A percentile compares a stretch with the other conserved stretches of the same genome.
These are phyloP conservation scores for Mirounga angustirostris DNA, from an alignment of 2,113 vertebrate species.

Conservation along the genomic window DNA sequence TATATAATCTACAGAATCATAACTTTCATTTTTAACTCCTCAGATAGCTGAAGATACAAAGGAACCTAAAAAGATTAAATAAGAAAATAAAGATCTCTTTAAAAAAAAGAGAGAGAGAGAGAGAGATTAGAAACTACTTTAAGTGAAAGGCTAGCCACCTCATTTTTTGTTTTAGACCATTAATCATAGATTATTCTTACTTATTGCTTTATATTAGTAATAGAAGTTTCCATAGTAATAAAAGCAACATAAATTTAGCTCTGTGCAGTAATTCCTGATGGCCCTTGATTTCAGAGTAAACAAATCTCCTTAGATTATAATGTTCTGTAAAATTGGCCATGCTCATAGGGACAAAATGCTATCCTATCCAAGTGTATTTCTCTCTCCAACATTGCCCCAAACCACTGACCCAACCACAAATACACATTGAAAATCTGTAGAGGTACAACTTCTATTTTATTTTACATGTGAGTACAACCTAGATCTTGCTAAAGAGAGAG, in stretches of 20 bases:
- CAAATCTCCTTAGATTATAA: conserved; percentile 30
- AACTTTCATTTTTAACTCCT: too few relatives aligned
- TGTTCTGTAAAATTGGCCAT: background rate
- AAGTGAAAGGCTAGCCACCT: conserved; percentile 6
- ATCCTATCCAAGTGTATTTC: background rate
- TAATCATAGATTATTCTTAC: conserved; percentile 33
- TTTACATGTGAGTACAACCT: background rate
- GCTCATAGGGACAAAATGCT: background rate
- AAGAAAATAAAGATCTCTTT: too few relatives aligned
- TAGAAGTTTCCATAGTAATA: background rate
- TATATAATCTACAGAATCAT: too few relatives aligned
- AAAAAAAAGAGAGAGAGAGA: too few relatives aligned
- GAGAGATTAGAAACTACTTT: background rate
- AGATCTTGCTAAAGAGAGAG: background rate
- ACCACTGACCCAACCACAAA: background rate
- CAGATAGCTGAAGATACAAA: too few relatives aligned
- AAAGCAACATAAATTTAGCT: background rate
- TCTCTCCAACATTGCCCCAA: background rate
- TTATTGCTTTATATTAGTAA: conserved; percentile 35
- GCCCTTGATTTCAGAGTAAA: background rate
- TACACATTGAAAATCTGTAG: background rate
- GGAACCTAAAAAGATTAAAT: too few relatives aligned
- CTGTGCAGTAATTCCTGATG: background rate
- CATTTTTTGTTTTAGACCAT: conserved; percentile 20
- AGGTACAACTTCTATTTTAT: background rate